These are phyloP conservation scores for Synergus laeviventris DNA, from an alignment of 2,888 invertebrate species.

Conservation along the genomic window DNA sequence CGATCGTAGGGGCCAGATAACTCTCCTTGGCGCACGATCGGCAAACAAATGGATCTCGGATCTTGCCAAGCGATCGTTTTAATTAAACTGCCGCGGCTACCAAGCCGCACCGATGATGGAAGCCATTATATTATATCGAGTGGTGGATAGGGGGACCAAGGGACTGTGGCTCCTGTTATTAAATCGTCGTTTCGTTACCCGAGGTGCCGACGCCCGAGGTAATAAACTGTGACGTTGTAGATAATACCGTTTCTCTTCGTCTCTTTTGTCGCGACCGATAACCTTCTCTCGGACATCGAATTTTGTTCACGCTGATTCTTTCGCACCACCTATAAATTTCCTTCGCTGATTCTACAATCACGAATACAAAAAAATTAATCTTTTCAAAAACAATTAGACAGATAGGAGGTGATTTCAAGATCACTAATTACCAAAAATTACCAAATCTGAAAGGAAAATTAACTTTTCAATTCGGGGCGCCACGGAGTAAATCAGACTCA, in stretches of 20 bases:
- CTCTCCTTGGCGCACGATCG: constrained; percentile 62
- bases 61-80: constrained; percentile 64
- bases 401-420: background rate
- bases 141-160: background rate
- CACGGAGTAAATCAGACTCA: background rate
- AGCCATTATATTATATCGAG: constrained; percentile 18
- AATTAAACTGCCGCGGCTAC: constrained; percentile 54
- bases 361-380: background rate
- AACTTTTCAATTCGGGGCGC: too few relatives aligned
- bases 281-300: background rate
- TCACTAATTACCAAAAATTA: background rate
- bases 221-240: background rate
- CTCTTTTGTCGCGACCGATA: background rate
- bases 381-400: background rate
- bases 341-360: background rate
- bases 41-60: constrained; percentile 65
- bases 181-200: constrained; percentile 50
- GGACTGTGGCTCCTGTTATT: constrained; percentile 31
- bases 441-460: too few relatives aligned
- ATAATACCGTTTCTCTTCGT: background rate
- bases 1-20: constrained; percentile 67
- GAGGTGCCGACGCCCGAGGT: constrained; percentile 29
- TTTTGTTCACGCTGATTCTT: background rate
- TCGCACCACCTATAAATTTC: background rate
- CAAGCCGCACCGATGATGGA: constrained; percentile 27